Conservation (phyloP, 2,113 vertebrate genomes). For the Camelus dromedarius region DNA sequence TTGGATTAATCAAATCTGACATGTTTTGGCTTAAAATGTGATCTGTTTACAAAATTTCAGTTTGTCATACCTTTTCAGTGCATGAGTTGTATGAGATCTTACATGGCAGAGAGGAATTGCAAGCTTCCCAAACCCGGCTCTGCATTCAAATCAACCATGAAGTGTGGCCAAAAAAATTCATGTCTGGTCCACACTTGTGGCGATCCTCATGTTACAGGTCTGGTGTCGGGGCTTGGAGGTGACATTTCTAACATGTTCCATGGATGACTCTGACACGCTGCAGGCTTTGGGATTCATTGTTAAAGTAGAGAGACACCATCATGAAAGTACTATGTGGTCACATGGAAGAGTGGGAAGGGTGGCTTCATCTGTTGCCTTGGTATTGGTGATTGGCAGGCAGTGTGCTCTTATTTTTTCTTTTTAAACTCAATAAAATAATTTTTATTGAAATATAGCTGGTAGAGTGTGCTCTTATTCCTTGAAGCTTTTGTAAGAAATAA, state of each 20-base stretch:
- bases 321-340: neutral
- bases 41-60: neutral
- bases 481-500: neutral
- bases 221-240: neutral
- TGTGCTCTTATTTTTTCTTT: neutral
- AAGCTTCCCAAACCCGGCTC: neutral
- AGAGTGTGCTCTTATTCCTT: neutral
- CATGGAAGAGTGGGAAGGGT: neutral
- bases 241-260: neutral
- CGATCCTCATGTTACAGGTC: neutral
- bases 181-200: neutral
- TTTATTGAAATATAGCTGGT: too few relatives aligned
- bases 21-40: neutral
- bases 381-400: neutral
- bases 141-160: neutral
- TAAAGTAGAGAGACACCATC: neutral
- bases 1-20: neutral
- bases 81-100: neutral
- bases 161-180: neutral
- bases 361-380: neutral
- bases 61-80: neutral
- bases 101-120: neutral
- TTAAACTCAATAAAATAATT: too few relatives aligned
- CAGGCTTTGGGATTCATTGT: neutral
- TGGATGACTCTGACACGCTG: too few relatives aligned